These are phyloP conservation scores for Spodoptera picta DNA, from an alignment of 2,888 invertebrate species.

Conservation along the genomic window DNA sequence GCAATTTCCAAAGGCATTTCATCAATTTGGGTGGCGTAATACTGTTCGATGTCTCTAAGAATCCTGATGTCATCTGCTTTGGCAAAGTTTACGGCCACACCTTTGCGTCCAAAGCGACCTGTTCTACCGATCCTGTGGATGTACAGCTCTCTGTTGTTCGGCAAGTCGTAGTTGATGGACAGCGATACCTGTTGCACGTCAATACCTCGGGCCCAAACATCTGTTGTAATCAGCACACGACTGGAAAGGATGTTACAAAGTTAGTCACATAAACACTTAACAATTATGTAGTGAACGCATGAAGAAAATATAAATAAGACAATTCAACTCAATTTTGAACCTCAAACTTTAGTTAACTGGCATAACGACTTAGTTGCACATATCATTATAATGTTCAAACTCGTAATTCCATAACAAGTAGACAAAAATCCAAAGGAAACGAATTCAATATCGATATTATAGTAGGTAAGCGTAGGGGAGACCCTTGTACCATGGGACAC, in stretches of 20 bases:
- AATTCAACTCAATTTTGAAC: too few relatives aligned
- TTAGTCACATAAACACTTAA: not conserved
- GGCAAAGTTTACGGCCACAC: slow-evolving; percentile 99
- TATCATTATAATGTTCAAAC: too few relatives aligned
- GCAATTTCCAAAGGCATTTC: slow-evolving; percentile 99
- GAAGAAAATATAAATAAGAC: too few relatives aligned
- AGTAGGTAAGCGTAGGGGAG: not conserved
- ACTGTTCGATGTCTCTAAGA: slow-evolving; percentile 99
- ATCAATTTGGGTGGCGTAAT: slow-evolving; percentile 99
- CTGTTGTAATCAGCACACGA: slow-evolving; percentile 98
- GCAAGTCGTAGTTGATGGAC: slow-evolving; percentile 99
- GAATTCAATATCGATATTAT: too few relatives aligned
- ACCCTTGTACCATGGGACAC: too few relatives aligned
- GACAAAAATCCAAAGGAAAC: too few relatives aligned
- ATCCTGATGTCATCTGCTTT: slow-evolving; percentile 99
- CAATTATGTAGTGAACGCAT: too few relatives aligned
- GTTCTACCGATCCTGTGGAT: slow-evolving; percentile 99
- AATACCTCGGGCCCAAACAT: slow-evolving; percentile 99
- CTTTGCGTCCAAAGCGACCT: slow-evolving; percentile 99
- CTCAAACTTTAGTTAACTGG: too few relatives aligned
- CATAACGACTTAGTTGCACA: too few relatives aligned
- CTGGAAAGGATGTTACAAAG: slow-evolving; percentile 79
- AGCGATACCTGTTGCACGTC: slow-evolving; percentile 99
- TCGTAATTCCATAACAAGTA: too few relatives aligned
- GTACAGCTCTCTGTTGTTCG: slow-evolving; percentile 99